Percentiles rank a stretch among this genome's conserved stretches.
Evolutionary conservation across 2,888 invertebrate genomes (phyloP).

Genomic region (Limnephilus auricula): DNA sequence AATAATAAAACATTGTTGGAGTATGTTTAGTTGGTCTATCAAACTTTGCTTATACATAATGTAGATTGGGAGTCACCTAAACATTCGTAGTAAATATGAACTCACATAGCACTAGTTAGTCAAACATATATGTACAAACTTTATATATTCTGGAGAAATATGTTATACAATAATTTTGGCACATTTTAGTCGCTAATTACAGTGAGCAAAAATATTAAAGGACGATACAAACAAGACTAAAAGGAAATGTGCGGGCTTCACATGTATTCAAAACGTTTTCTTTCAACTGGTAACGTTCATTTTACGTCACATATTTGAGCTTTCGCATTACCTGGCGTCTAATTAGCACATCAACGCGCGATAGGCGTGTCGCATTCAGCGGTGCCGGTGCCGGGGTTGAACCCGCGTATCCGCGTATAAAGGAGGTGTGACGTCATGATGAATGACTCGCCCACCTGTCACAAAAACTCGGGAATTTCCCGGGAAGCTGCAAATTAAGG

Average conservation of each 20-base stretch:
- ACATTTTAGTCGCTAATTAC: background rate
- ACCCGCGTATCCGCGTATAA: conserved; percentile 28
- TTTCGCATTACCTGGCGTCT: conserved; percentile 35
- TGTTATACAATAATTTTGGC: background rate
- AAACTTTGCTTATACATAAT: background rate
- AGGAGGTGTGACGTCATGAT: conserved; percentile 55
- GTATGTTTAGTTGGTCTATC: background rate
- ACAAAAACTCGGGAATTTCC: conserved; percentile 4
- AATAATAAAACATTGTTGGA: too few species aligned
- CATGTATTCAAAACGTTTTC: background rate
- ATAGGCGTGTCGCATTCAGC: background rate
- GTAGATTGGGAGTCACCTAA: background rate
- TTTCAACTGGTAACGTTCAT: background rate
- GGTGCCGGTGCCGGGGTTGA: conserved; percentile 27
- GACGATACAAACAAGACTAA: background rate
- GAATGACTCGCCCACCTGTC: conserved; percentile 49
- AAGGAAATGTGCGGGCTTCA: background rate
- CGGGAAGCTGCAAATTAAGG: conserved; percentile 48
- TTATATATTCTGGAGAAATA: background rate
- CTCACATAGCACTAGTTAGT: too few species aligned
- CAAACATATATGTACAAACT: background rate
- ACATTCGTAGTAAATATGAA: too few species aligned
- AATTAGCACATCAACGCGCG: conserved; percentile 36
- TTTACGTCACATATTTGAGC: conserved; percentile 4
- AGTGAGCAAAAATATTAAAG: background rate